phyloP scores from a whole-genome alignment of 2,888 invertebrate species.

The Heliconius ismenius region DNA sequence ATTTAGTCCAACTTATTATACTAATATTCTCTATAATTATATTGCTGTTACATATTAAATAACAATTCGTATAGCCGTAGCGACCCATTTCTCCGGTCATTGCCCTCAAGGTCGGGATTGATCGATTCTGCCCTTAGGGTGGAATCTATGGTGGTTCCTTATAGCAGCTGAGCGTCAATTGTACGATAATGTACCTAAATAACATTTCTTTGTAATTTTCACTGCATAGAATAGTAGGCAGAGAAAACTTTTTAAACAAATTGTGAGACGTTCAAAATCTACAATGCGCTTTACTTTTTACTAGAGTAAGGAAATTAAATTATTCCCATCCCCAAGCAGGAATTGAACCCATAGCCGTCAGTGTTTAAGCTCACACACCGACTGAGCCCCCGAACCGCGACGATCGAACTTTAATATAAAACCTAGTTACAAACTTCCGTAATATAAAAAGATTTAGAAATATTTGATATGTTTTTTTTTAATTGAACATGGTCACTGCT shows the following conservation, averaged over 20 bases:
- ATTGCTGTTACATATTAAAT: neutral
- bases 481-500: neutral
- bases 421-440: neutral
- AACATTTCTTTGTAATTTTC: neutral
- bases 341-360: neutral
- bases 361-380: neutral
- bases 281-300: neutral
- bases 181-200: neutral
- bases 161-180: constrained; percentile 16
- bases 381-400: neutral
- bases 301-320: neutral
- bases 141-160: constrained; percentile 7
- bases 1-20: neutral
- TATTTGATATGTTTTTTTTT: neutral
- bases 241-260: neutral
- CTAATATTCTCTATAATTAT: neutral
- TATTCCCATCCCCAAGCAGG: neutral
- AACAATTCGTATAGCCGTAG: neutral
- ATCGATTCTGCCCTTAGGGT: constrained; percentile 46
- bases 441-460: neutral
- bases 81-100: constrained; percentile 59
- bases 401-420: neutral
- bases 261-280: neutral
- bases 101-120: constrained; percentile 63
- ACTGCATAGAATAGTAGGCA: neutral